Base-by-base conservation (phyloP, 2,113 vertebrate species). In the Bungarus multicinctus region DNA sequence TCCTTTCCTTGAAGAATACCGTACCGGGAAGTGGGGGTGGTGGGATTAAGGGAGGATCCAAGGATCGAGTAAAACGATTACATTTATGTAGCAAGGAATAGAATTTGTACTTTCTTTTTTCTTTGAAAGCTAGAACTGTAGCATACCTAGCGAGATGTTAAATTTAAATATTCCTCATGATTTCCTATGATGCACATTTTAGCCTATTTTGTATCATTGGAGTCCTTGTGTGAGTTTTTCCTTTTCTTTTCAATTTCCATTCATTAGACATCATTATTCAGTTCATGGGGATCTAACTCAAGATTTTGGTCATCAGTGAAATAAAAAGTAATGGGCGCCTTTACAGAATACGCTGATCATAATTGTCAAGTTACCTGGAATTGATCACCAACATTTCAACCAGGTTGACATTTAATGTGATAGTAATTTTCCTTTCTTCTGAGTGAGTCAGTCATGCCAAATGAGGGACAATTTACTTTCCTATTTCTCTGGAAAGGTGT, bases 331-430 rank as follows among this genome's bases (percentile, higher is more conserved):
- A 52, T n/a, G 53, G 22, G 43, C 9, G 3, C 9, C 89, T 91
- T 89, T 60, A n/a, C 6, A 74, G 87, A 58, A 58, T 88, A 91
- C 81, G 64, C 53, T 89, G 87, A 91, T 85, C 30, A 58, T 22
- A 85, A 54, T 89, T 93, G 8, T n/a, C 60, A 94, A 50, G 5
- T 57, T 30, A 87, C 92, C 93, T 86, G 74, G 43, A 93, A 45
- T 43, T 45, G 6, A 93, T 69, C 27, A 85, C 43, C 5, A 57
- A 23, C 20, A 20, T 27, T 87, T 52, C 53, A 39, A 86, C 89
- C 92, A 74, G 87, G 58, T 91, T 93, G 2, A 45, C 23, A 85
- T 47, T 57, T 53, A 93, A 89, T 74, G 93, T 92, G 92, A 12
- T 5, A 91, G 22, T 50, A 9, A 0, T 60, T 91, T 94, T 91